These are phyloP conservation scores for Struthidea cinerea DNA, from an alignment of 2,113 vertebrate genomes.

Conservation along the genomic window DNA sequence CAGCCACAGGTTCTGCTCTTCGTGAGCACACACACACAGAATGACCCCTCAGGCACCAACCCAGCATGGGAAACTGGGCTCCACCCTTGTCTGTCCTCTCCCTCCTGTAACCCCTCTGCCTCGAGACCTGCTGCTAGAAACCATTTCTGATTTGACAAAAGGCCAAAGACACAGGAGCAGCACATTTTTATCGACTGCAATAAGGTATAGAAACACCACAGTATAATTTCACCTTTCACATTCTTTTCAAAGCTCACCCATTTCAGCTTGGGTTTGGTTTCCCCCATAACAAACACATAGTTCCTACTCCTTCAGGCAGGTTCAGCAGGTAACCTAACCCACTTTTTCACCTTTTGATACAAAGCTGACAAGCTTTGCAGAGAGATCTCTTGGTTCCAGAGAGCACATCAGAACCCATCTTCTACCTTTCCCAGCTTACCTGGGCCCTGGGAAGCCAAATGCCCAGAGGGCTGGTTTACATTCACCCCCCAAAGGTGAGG, in stretches of 20 bases:
- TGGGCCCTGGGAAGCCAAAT: accelerated
- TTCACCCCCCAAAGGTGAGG: background rate
- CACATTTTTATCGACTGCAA: accelerated
- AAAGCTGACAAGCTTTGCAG: background rate
- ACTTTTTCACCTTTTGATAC: background rate
- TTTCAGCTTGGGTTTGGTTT: background rate
- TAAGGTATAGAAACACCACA: accelerated
- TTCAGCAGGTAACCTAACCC: background rate
- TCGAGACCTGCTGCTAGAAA: background rate
- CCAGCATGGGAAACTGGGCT: background rate
- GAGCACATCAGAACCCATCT: accelerated
- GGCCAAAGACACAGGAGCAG: background rate
- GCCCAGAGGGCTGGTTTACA: background rate
- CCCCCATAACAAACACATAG: accelerated
- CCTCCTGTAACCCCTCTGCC: background rate
- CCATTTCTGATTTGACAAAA: background rate
- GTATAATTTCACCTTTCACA: accelerated
- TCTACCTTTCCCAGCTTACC: background rate
- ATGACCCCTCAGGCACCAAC: background rate
- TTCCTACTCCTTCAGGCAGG: background rate
- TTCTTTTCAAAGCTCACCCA: background rate
- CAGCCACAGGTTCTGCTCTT: background rate
- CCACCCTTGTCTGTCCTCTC: accelerated
- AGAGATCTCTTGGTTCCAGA: background rate
- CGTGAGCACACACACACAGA: accelerated